A percentile compares a stretch with the other conserved stretches of the same genome.
Conservation (phyloP, 2,888 invertebrate species). For the Dioctria linearis region DNA sequence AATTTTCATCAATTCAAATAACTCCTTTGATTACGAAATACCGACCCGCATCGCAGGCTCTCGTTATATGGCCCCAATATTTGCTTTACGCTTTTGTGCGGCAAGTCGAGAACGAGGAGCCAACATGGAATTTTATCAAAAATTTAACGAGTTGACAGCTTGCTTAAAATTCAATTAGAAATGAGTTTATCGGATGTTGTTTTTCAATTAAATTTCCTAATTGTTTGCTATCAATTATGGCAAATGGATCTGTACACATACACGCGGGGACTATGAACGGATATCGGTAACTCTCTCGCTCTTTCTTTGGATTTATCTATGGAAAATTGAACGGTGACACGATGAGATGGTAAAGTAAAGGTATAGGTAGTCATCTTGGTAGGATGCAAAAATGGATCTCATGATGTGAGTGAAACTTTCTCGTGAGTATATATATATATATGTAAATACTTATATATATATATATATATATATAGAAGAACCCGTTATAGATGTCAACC, state of each 20-base stretch:
- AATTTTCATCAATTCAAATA: conserved; percentile 39
- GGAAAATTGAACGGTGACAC: background rate
- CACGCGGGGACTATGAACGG: background rate
- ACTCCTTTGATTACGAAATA: conserved; percentile 17
- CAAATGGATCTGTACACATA: conserved; percentile 44
- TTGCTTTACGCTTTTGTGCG: conserved; percentile 38
- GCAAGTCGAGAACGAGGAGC: conserved; percentile 5
- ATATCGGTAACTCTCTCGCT: too few species aligned
- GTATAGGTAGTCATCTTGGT: conserved; percentile 10
- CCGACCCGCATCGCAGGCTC: conserved; percentile 27
- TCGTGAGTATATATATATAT: background rate
- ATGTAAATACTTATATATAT: too few species aligned
- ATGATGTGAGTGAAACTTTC: background rate
- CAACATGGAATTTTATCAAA: conserved; percentile 47
- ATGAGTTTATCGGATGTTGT: conserved; percentile 52
- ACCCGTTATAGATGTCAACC: conserved; percentile 28
- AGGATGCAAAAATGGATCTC: conserved; percentile 11
- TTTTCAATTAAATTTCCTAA: conserved; percentile 54
- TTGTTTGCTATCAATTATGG: conserved; percentile 54
- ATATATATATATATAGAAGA: background rate
- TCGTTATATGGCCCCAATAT: conserved; percentile 39
- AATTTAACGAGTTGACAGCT: conserved; percentile 51
- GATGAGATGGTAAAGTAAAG: too few species aligned
- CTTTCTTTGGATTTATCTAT: background rate
- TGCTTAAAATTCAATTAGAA: conserved; percentile 52